Conservation (phyloP, 2,113 vertebrate genomes). For the Anhinga anhinga region DNA sequence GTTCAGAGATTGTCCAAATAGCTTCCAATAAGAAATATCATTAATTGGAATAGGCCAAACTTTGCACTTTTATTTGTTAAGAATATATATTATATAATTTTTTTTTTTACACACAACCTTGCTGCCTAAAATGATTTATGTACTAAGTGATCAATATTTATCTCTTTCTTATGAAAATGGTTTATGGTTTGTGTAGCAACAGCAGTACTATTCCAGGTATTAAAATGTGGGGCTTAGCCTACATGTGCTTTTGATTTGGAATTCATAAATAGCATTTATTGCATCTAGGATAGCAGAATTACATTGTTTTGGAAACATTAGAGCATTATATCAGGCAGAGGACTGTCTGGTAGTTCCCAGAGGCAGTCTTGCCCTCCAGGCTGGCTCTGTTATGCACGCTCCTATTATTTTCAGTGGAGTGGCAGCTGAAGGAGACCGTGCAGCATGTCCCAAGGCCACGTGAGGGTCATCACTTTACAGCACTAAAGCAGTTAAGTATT, state of each 20-base stretch:
- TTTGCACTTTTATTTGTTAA: background rate
- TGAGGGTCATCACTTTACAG: slow-evolving; percentile 41
- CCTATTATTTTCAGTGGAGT: slow-evolving; percentile 21
- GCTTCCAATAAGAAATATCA: background rate
- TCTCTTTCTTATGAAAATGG: background rate
- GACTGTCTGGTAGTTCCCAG: background rate
- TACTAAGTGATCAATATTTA: background rate
- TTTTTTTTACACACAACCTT: background rate
- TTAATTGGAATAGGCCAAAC: background rate
- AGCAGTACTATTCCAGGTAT: background rate
- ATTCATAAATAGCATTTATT: background rate
- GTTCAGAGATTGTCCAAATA: background rate
- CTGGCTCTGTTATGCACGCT: background rate
- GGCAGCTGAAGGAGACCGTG: background rate
- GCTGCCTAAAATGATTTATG: background rate
- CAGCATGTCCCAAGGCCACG: background rate
- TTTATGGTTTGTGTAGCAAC: background rate
- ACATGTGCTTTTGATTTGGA: background rate
- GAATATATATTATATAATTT: background rate
- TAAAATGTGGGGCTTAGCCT: background rate
- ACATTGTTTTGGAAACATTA: background rate
- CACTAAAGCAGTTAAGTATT: slow-evolving; percentile 28
- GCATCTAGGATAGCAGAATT: background rate
- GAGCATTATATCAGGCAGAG: background rate
- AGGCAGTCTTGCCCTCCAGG: background rate